phyloP scores from a whole-genome alignment of 2,113 vertebrate genomes.

The Mesitornis unicolor region DNA sequence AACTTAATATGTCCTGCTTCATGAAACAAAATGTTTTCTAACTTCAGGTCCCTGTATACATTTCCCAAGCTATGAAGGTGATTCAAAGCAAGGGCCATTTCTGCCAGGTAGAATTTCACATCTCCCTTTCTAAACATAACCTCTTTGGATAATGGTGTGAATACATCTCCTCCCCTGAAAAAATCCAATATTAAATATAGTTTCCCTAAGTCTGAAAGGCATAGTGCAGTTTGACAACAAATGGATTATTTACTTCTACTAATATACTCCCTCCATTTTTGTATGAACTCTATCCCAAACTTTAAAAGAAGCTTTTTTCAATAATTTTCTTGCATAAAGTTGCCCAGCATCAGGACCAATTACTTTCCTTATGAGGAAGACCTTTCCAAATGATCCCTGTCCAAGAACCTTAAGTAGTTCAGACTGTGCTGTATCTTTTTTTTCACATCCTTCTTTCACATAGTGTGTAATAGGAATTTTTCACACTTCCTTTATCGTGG shows the following conservation, averaged over 20 bases:
- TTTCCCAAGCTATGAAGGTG: slow-evolving; percentile 98
- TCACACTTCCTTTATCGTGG: slow-evolving; percentile 88
- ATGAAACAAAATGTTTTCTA: slow-evolving; percentile 99
- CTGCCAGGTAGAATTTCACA: slow-evolving; percentile 99
- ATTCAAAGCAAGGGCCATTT: slow-evolving; percentile 97
- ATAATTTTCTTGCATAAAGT: slow-evolving; percentile 98
- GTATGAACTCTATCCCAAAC: slow-evolving; percentile 96
- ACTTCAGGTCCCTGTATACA: slow-evolving; percentile 99
- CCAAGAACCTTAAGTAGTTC: slow-evolving; percentile 96
- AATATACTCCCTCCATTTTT: slow-evolving; percentile 98
- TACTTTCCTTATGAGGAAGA: slow-evolving; percentile 94
- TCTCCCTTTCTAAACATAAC: slow-evolving; percentile 99
- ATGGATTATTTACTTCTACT: slow-evolving; percentile 97
- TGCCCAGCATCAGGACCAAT: slow-evolving; percentile 92
- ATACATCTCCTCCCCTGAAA: slow-evolving; percentile 99
- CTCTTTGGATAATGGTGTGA: slow-evolving; percentile 99
- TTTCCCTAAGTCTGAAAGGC: slow-evolving; percentile 99
- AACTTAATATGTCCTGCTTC: slow-evolving; percentile 99
- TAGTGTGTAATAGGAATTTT: slow-evolving; percentile 97
- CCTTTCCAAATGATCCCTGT: slow-evolving; percentile 97
- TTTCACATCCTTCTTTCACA: slow-evolving; percentile 97
- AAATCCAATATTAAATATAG: slow-evolving; percentile 99
- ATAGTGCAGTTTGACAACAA: slow-evolving; percentile 99
- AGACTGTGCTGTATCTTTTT: slow-evolving; percentile 94
- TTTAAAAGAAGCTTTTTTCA: slow-evolving; percentile 98